A percentile compares a stretch with the other conserved stretches of the same genome.
phyloP scores from a whole-genome alignment of 2,888 invertebrate species.

The Mimas tiliae region DNA sequence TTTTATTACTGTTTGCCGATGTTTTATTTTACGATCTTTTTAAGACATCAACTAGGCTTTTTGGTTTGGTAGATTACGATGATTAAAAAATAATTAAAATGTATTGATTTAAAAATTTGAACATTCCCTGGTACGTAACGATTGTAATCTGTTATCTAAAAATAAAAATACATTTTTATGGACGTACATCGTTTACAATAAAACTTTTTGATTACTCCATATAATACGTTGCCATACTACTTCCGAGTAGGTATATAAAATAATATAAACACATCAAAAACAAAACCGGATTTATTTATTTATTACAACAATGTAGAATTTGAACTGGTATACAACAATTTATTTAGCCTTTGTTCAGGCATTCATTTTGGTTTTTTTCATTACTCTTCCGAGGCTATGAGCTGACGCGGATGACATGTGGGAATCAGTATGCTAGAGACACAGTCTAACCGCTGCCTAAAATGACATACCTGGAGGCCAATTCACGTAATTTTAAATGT shows the following conservation, averaged over 20 bases:
- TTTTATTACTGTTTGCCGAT: slow-evolving; percentile 23
- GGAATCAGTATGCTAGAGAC: too few relatives aligned
- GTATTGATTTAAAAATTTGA: background rate
- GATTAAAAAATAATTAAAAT: background rate
- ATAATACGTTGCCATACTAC: background rate
- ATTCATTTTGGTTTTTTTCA: too few relatives aligned
- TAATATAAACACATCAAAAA: too few relatives aligned
- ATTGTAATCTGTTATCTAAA: background rate
- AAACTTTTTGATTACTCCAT: background rate
- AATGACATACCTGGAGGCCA: too few relatives aligned
- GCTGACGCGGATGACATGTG: too few relatives aligned
- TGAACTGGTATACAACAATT: too few relatives aligned
- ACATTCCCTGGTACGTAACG: background rate
- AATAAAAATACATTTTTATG: background rate
- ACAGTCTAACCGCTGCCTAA: too few relatives aligned
- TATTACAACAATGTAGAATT: too few relatives aligned
- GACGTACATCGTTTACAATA: background rate
- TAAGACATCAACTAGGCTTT: slow-evolving; percentile 6
- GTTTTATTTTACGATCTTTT: slow-evolving; percentile 26
- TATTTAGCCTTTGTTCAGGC: too few relatives aligned
- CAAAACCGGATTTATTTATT: background rate
- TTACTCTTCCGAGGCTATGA: too few relatives aligned
- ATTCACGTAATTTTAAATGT: too few relatives aligned
- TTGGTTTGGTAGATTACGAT: background rate
- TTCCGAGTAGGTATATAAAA: background rate